phyloP scores from a whole-genome alignment of 1,140 invertebrate species.

The Bombus consobrinus region DNA sequence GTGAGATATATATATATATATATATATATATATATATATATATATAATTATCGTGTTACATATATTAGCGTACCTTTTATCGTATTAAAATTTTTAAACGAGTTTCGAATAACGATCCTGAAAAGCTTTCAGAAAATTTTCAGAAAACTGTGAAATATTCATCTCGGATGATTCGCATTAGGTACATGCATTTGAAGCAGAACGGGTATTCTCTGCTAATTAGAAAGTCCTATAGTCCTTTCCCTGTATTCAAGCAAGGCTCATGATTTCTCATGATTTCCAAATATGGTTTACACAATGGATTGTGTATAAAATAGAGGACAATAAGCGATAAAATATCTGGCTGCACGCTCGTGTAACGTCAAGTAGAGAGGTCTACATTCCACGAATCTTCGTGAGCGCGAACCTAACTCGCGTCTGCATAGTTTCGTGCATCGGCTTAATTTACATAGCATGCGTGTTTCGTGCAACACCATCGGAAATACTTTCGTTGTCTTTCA shows the following conservation, averaged over 20 bases:
- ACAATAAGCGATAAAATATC: constrained; percentile 30
- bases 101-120: background rate
- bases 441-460: constrained; percentile 5
- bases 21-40: no score
- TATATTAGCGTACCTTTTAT: background rate
- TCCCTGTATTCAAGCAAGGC: no score
- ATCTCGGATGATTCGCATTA: background rate
- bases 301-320: constrained; percentile 20
- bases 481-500: constrained; percentile 13
- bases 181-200: background rate
- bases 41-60: background rate
- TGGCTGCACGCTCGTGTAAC: background rate
- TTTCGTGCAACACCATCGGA: background rate
- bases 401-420: background rate
- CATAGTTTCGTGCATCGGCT: constrained; percentile 4
- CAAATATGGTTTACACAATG: constrained; percentile 27
- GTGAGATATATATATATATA: no score
- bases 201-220: constrained; percentile 13
- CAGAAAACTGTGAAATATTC: background rate
- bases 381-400: constrained; percentile 11
- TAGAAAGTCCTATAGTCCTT: constrained; percentile 5
- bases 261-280: background rate
- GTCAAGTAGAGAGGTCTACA: constrained; percentile 22
- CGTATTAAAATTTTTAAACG: background rate
- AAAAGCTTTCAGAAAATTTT: background rate